Base-by-base conservation (phyloP, 2,113 vertebrate species). In the Muntiacus reevesi region DNA sequence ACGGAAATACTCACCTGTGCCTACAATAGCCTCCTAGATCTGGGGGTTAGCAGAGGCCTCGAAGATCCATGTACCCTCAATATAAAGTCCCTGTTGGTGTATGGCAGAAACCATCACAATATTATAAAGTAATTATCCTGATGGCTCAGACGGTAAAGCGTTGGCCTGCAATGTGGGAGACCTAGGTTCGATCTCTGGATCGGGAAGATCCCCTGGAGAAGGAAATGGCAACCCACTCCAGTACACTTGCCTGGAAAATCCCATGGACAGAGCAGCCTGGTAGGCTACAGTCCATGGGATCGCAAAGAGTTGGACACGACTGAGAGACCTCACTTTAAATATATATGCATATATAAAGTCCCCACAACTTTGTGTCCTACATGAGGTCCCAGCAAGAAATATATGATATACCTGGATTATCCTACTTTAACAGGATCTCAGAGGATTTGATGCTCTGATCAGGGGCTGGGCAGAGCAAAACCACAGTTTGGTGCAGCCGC, bases 331-430 rank as follows among this genome's bases (percentile, higher is more conserved):
- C 47, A 50, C 47, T 50, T 43, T 7, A 27, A 43, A 76, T 43
- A 76, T 43, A 76, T 76, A 43, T 76, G 7, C 23, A 43, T 76
- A 76, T 15, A 76, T 76, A 84, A 89, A 89, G 40, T 59, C 14
- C 15, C 40, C 57, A 43, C 6, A 50, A 52, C 64, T 57, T 62
- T 76, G 21, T 33, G 4, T 64, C 21, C 25, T 89, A 89, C 50
- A 74, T 5, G 83, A 76, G 45, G 55, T 64, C 62, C 50, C 43
- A 87, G 60, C 7, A 59, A 95, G 62, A 97, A 64, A 52, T 90
- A 43, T 2, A 57, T 27, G 16, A 40, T n/a, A 13, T 79, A 30
- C 11, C 62, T 6, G 13, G 2, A 85, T 59, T 28, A 89, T 59
- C n/a, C 67, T 59, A 67, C 64, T 62, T 83, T 40, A 95, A 52